These are phyloP conservation scores for Sarcophaga caerulescens DNA, from an alignment of 2,888 invertebrate species.

Conservation along the genomic window DNA sequence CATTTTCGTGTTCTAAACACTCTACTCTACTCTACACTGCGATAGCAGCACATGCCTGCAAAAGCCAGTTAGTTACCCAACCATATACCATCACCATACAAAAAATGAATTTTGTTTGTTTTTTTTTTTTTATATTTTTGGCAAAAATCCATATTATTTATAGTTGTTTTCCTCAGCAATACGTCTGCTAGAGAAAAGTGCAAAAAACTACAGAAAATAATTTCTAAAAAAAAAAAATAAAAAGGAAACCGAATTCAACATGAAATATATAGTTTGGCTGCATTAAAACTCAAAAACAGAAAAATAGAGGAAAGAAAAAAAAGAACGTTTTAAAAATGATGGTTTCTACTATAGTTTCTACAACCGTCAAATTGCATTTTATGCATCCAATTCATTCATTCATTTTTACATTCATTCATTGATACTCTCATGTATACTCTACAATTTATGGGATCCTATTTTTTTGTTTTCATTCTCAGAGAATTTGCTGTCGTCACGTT, in stretches of 20 bases:
- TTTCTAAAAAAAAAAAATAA: not conserved
- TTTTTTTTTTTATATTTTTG: slow-evolving; percentile 47
- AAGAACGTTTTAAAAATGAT: not conserved
- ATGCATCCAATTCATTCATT: slow-evolving; percentile 51
- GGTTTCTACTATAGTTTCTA: not conserved
- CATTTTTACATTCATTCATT: slow-evolving; percentile 25
- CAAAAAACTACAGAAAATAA: not conserved
- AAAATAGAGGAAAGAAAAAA: not conserved
- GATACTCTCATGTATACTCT: not conserved
- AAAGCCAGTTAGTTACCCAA: not conserved
- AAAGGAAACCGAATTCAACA: slow-evolving; percentile 7
- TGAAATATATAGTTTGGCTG: slow-evolving; percentile 8
- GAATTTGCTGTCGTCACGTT: slow-evolving; percentile 64
- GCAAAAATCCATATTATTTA: slow-evolving; percentile 65
- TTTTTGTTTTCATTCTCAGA: slow-evolving; percentile 20
- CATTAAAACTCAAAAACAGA: slow-evolving; percentile 13
- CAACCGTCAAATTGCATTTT: slow-evolving; percentile 58
- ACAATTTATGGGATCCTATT: not conserved
- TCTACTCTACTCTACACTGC: not conserved
- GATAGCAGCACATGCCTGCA: not conserved
- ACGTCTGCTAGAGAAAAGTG: slow-evolving; percentile 40
- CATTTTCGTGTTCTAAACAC: slow-evolving; percentile 26
- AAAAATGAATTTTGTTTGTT: not conserved
- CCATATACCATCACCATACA: not conserved
- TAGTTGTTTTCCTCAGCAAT: slow-evolving; percentile 52